Base-by-base conservation (phyloP, 2,113 vertebrate species). In the Phylloscopus trochiloides region DNA sequence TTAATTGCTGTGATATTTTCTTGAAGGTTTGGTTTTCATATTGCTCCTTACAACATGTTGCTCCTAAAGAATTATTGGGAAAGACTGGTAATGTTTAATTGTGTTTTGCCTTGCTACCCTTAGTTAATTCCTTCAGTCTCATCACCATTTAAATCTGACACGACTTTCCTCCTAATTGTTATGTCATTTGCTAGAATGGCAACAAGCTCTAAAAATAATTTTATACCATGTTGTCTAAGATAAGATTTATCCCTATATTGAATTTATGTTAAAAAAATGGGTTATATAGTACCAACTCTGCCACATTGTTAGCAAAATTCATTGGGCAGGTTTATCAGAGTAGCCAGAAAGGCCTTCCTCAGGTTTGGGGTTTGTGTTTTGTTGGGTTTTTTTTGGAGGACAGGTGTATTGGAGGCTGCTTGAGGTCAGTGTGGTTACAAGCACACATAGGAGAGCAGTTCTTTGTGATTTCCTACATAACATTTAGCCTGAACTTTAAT, bases 21-120 rank as follows among this genome's bases (percentile, higher is more conserved):
- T 97, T 97, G 94, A 97, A 95, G 65, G 34, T 96, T 96, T 95
- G 74, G 74, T 96, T 98, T 97, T 96, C 86, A 78, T 92, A 84
- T 94, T 97, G 94, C 34, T 72, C 79, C 61, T 86, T 75, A 82
- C 76, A 94, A 94, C 75, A 54, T 74, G 66, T 67, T 96, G 57
- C 65, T 94, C 59, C 91, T 93, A n/a, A 70, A 88, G 74, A 91
- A 88, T 96, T 95, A 72, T 52, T 92, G 3, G 17, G 89, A 92
- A 72, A 87, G 73, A 75, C 19, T 85, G 48, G 50, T 96, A 71
- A 86, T 42, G 36, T 82, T 95, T 88, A 83, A 72, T 58, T 94
- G 57, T 47, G 24, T 90, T 85, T 97, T 92, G 79, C 63, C 59
- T 89, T 91, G 36, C 36, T 89, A n/a, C 12, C 87, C 88, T 68